Base-by-base conservation (phyloP, 1,140 invertebrate genomes). In the Trichonephila clavata region DNA sequence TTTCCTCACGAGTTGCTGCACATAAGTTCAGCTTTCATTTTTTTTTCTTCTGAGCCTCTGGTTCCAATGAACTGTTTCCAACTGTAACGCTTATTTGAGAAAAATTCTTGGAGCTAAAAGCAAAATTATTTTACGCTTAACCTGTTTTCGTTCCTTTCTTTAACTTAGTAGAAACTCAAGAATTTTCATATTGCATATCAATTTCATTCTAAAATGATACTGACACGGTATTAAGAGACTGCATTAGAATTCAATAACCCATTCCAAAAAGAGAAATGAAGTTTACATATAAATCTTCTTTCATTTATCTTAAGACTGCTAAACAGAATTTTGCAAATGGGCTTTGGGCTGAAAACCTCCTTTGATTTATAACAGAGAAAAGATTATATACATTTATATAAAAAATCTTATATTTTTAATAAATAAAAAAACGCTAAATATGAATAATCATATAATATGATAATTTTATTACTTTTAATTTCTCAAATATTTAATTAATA, bases 1-100 rank as follows among this genome's bases (percentile, higher is more conserved):
- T 24, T 84, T 60, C 57, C 83, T 84, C 83, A 57, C 43, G 83
- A 24, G 57, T 57, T 84, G 43, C 10, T 84, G 57, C 83, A 84
- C 57, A 59, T 59, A 84, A 84, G 27, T 3, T 24, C 21, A 6
- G 43, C n/a, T 60, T 84, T 84, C 43, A 32, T 84, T 60, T 84
- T 84, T 43, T 39, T 39, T 39, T 39, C n/a, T n/a, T n/a, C n/a
- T 84, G 24, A 39, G 32, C 27, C 27, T 77, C 10, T 39, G 14
- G 32, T 39, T 32, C 27, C 27, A 39, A 32, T 18, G 71, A 16
- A 77, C 71, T 77, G 18, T 77, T 77, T 77, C 24, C 27, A 8
- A 5, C 71, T 77, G 71, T 7, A 77, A 77, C 32, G 32, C 71
- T 77, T 77, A 32, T 77, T 77, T 39, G 5, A 24, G 27, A 27